Conservation (phyloP, 2,797 vertebrate species). For the Diglossa cyanea region DNA sequence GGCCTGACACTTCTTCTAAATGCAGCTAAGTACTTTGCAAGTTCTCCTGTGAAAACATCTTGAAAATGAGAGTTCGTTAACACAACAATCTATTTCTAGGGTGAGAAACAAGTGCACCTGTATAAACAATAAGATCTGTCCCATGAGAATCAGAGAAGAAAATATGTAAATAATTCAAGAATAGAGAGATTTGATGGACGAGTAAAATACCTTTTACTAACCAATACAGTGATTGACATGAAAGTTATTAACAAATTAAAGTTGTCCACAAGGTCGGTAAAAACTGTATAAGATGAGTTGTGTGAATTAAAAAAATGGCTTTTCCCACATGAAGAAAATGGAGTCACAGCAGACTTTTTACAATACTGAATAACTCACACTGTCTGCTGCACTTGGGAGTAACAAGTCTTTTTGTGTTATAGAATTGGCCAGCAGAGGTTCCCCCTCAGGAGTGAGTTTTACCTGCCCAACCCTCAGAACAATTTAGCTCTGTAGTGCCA, state of each 20-base stretch:
- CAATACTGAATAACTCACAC: not conserved
- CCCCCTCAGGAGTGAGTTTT: not conserved
- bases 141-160: not conserved
- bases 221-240: not conserved
- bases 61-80: not conserved
- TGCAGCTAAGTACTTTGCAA: not conserved
- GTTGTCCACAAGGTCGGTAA: not conserved
- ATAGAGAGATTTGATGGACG: not conserved
- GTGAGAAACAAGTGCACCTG: not conserved
- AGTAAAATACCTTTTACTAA: not conserved
- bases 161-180: not conserved
- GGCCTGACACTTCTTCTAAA: not conserved
- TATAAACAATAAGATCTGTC: not conserved
- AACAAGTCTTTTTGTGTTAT: not conserved
- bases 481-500: not conserved
- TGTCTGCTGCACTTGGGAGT: not conserved
- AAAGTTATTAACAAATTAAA: not conserved
- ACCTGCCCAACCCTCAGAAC: not conserved
- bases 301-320: not conserved
- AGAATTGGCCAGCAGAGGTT: not conserved
- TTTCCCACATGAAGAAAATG: not conserved
- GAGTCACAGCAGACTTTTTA: not conserved
- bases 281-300: not conserved
- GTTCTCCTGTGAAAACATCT: not conserved
- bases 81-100: not conserved